Base-by-base conservation (phyloP, 2,113 vertebrate genomes). In the Felis chaus region DNA sequence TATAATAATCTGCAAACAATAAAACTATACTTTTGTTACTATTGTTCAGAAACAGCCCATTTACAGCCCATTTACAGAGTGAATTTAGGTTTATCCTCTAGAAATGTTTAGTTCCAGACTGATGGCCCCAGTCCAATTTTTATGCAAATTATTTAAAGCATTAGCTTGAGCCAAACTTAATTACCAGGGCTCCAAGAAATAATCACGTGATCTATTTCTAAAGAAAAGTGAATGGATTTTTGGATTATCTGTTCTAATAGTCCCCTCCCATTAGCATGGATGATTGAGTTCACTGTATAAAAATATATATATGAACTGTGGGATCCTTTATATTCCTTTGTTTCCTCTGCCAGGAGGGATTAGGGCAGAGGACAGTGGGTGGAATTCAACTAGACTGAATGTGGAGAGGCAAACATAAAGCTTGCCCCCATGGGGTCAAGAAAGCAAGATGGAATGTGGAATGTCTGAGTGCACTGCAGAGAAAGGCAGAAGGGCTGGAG, bases 141-240 rank as follows among this genome's bases (percentile, higher is more conserved):
- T 96, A 98, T 97, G 96, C 87, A 96, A 98, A 97, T 96, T 96
- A 96, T 89, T 91, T 91, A 94, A 94, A 89, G 81, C 45, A 63
- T 96, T 97, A 83, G 27, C 73, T 92, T 95, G 97, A 97, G 95
- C 94, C 94, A 91, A 89, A 97, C 61, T 97, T 98, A 98, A 97
- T 98, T 97, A 97, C 33, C 25, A 92, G 50, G 68, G 7, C 57
- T 94, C 83, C 48, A 90, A 88, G 92, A 97, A 92, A 79, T 65
- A 97, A 96, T 95, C 94, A 36, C n/a, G 61, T 95, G 80, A 95
- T 95, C 78, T 89, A 57, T 88, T 97, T 92, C 90, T 96, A 91
- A 97, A 85, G 92, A 90, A 89, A 92, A 95, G 45, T 45, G 89
- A 95, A 94, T 92, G 69, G 76, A 85, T 92, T 92, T 97, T 69